A percentile compares a stretch with the other conserved stretches of the same genome.
Evolutionary conservation across 2,797 vertebrate genomes (phyloP).

Genomic region (Syndactyla subalaris): DNA sequence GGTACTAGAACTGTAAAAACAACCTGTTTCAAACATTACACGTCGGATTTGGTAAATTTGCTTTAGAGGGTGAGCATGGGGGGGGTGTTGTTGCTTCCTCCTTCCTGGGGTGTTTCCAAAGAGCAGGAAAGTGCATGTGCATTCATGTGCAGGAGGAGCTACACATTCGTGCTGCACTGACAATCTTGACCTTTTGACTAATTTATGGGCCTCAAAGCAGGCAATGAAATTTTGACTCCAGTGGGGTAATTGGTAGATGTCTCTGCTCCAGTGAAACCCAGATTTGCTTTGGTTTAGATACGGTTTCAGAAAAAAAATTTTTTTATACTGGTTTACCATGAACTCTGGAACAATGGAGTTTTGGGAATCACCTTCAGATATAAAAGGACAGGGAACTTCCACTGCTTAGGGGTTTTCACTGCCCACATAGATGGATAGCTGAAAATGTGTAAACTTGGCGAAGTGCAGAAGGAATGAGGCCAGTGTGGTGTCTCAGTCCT

Average conservation of each 20-base stretch:
- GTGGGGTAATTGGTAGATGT: not conserved
- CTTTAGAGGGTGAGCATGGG: not conserved
- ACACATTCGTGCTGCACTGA: not conserved
- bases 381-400: not conserved
- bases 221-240: not conserved
- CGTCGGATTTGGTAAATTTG: not conserved
- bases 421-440: not conserved
- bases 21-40: not conserved
- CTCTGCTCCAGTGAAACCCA: not conserved
- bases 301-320: not conserved
- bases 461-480: not conserved
- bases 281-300: not conserved
- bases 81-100: not conserved
- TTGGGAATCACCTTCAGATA: not conserved
- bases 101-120: not conserved
- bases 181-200: not conserved
- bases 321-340: not conserved
- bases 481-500: not conserved
- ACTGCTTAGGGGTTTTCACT: not conserved
- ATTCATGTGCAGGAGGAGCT: not conserved
- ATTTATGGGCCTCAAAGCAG: not conserved
- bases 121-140: not conserved
- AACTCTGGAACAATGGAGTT: not conserved
- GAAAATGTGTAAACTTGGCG: not conserved
- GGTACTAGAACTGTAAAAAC: not conserved